These are phyloP conservation scores for Megaustenia siamemsis DNA, from an alignment of 2,888 invertebrate species.

Conservation along the genomic window DNA sequence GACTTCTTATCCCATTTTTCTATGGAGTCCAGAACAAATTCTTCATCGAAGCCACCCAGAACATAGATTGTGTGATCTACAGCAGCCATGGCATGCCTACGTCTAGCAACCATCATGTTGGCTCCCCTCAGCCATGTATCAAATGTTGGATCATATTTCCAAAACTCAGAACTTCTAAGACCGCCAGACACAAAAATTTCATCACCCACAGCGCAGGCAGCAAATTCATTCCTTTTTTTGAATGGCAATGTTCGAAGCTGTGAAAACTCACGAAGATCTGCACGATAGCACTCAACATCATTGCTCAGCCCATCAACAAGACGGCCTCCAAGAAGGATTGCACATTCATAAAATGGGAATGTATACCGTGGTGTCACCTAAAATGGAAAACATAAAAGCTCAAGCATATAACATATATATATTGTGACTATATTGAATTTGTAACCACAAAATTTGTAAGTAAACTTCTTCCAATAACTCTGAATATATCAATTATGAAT, in stretches of 20 bases:
- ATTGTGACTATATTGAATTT: no score
- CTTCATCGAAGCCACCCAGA: slow-evolving; percentile 75
- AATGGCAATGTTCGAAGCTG: slow-evolving; percentile 71
- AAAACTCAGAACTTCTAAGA: slow-evolving; percentile 73
- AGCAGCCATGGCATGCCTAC: slow-evolving; percentile 74
- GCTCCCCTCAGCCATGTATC: slow-evolving; percentile 73
- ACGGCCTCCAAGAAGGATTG: slow-evolving; percentile 73
- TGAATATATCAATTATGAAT: no score
- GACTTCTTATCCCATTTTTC: slow-evolving; percentile 72
- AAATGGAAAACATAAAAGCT: background rate
- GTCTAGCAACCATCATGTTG: slow-evolving; percentile 69
- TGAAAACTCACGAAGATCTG: slow-evolving; percentile 69
- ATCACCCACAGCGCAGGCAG: slow-evolving; percentile 71
- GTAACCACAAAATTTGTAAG: no score
- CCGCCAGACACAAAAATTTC: slow-evolving; percentile 76
- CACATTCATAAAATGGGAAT: slow-evolving; percentile 67
- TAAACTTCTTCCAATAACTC: no score
- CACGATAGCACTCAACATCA: slow-evolving; percentile 72
- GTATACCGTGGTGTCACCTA: slow-evolving; percentile 70
- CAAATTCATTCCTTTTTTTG: slow-evolving; percentile 75
- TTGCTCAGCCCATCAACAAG: slow-evolving; percentile 73
- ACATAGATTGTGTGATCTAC: slow-evolving; percentile 74
- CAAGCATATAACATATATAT: no score
- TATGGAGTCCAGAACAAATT: slow-evolving; percentile 70
- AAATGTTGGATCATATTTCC: slow-evolving; percentile 75